phyloP scores from a whole-genome alignment of 2,113 vertebrate genomes.

The Rana temporaria region DNA sequence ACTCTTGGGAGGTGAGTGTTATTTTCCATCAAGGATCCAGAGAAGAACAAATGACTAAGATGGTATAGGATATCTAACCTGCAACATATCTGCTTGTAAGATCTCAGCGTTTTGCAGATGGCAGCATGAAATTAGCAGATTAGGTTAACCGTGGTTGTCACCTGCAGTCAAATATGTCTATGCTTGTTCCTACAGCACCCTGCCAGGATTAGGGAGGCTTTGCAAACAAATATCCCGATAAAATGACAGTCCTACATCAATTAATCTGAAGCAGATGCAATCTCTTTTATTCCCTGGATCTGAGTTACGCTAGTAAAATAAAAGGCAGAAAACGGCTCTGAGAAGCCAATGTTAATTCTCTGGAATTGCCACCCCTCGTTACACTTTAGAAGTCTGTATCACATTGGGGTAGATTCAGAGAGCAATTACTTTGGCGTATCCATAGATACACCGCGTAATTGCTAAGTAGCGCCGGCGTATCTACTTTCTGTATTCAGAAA shows the following conservation, averaged over 20 bases:
- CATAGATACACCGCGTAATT: too few species aligned
- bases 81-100: background rate
- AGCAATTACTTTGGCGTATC: too few species aligned
- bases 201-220: background rate
- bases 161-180: slow-evolving; percentile 27
- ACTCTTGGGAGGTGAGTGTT: slow-evolving; percentile 21
- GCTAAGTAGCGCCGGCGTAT: too few species aligned
- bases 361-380: background rate
- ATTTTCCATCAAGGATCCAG: background rate
- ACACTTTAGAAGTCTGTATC: background rate
- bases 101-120: background rate
- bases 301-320: background rate
- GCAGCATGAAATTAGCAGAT: background rate
- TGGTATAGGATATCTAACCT: background rate
- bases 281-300: background rate
- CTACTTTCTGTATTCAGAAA: too few species aligned
- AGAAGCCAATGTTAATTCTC: background rate
- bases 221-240: background rate
- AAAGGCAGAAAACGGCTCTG: background rate
- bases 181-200: background rate
- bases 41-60: background rate
- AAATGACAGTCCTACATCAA: background rate
- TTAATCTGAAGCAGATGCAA: background rate
- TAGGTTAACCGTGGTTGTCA: background rate
- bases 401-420: too few species aligned